Conservation (phyloP, 2,113 vertebrate genomes). For the Cavia porcellus region DNA sequence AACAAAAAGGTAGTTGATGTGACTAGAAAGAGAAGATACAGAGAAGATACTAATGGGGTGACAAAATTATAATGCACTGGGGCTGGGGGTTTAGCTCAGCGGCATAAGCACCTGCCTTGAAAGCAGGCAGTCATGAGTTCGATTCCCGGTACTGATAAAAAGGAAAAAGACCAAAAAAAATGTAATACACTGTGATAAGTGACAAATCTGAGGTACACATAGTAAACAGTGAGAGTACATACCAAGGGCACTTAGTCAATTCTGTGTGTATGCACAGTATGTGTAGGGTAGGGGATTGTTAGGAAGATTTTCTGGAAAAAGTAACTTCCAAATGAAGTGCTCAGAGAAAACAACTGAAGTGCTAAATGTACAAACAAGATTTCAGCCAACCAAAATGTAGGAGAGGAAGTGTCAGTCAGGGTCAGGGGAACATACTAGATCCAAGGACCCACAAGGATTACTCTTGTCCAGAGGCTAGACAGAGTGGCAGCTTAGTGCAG, state of each 20-base stretch:
- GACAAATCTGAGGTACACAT: neutral
- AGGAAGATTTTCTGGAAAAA: conserved; percentile 16
- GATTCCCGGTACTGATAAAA: no score
- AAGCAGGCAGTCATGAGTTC: no score
- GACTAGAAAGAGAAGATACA: neutral
- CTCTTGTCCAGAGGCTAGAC: neutral
- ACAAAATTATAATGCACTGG: neutral
- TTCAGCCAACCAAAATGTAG: neutral
- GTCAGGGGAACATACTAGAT: neutral
- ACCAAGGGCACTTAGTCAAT: neutral
- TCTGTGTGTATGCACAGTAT: neutral
- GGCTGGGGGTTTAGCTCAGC: no score
- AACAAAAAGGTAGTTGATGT: neutral
- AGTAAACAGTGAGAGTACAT: neutral
- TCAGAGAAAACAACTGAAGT: conserved; percentile 1
- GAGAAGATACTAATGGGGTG: neutral
- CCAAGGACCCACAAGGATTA: neutral
- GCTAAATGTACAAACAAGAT: neutral
- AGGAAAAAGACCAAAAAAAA: no score
- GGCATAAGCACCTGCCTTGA: no score
- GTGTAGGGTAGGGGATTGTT: neutral
- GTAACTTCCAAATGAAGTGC: conserved; percentile 26
- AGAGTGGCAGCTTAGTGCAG: neutral
- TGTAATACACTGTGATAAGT: neutral
- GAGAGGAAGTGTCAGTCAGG: neutral